Conservation (phyloP, 2,113 vertebrate genomes). For the Dasyurus viverrinus region DNA sequence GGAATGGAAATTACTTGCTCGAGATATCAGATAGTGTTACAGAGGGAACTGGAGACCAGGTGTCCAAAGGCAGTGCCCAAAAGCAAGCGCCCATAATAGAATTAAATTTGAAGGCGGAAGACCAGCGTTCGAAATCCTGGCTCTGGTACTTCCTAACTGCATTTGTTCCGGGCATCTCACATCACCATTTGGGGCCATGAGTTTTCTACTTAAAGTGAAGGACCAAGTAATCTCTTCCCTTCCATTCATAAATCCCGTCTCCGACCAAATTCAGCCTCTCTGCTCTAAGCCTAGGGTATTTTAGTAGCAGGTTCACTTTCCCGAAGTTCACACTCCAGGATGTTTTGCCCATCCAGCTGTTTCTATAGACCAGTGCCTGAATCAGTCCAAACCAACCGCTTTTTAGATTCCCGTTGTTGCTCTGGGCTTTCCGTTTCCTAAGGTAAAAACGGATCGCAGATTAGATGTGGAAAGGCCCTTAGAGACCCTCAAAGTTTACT, state of each 20-base stretch:
- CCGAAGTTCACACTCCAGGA: background rate
- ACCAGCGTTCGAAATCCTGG: background rate
- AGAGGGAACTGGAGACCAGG: background rate
- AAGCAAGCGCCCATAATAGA: background rate
- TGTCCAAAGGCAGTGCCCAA: background rate
- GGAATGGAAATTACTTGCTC: too few relatives aligned
- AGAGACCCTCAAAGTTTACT: background rate
- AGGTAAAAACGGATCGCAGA: background rate
- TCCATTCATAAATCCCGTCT: background rate
- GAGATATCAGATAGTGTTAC: background rate
- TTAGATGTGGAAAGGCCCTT: background rate
- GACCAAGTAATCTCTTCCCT: background rate
- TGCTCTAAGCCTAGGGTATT: background rate
- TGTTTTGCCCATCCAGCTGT: background rate
- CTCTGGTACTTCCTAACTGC: background rate
- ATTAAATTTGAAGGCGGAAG: background rate
- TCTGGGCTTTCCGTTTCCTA: background rate
- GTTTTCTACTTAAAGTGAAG: background rate
- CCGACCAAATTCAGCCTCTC: background rate
- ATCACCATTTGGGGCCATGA: background rate
- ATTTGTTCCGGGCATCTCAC: background rate
- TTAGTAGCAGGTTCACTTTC: background rate
- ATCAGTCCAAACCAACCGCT: background rate
- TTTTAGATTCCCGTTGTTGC: background rate
- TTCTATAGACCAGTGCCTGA: background rate